Evolutionary conservation across 1,140 invertebrate species (phyloP), one percentile per base, ranked within the genome.

Genomic region (Sminthurides bifidus): DNA sequence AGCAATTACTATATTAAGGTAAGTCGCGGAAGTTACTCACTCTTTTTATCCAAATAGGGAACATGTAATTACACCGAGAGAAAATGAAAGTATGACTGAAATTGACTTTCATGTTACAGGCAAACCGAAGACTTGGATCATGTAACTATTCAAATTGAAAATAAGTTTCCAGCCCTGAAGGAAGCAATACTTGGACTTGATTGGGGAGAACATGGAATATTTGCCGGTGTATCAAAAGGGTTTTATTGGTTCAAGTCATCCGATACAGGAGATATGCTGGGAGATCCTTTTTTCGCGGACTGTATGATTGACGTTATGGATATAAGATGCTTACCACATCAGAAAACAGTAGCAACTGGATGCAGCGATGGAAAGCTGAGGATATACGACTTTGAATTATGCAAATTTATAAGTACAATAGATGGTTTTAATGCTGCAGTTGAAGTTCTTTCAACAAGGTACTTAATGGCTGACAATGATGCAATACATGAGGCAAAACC

Each of bases 241-340:
- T 43, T 43, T 23, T 43, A 43, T 43, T 21, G n/a, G 41, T 43
- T 17, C 24, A 10, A 8, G 10, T 10, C 24, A 19, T 10, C 10
- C n/a, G 41, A 43, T 17, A 37, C 33, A 37, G 41, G 41, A 10
- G 6, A 10, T 10, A 23, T 43, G 15, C 10, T 10, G 17, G 41
- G 8, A 10, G 8, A 43, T 43, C 41, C 41, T 6, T 14, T 23
- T 17, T 43, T 43, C 41, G 24, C 17, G 6, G 41, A 43, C 17
- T 43, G 41, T 43, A 43, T 43, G 41, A 19, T 23, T 15, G 41
- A 43, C 21, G 41, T 19, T 6, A 43, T 43, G 41, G 41, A 43
- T 43, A 19, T 43, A 19, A 6, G 41, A 6, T 6, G 6, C 10
- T 6, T 43, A 19, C 21, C 41, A 10, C n/a, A 43, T 10, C 10